Evolutionary conservation across 2,797 vertebrate species (phyloP).

Genomic region (Crocodylus rhombifer): DNA sequence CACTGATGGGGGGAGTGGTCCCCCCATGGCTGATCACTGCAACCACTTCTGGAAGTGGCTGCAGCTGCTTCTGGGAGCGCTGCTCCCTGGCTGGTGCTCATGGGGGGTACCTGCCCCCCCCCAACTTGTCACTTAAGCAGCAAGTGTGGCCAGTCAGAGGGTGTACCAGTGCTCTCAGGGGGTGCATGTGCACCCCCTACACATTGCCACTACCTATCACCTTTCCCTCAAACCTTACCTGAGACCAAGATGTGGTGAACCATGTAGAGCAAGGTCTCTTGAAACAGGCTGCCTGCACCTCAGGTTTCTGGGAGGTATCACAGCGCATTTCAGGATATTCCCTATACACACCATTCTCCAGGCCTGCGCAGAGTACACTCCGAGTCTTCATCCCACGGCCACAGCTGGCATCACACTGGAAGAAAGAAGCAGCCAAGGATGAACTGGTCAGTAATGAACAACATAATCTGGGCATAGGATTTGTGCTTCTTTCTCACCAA

Average conservation of each 20-base stretch:
- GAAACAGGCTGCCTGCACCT: conserved; percentile 83
- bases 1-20: too few relatives aligned
- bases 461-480: too few relatives aligned
- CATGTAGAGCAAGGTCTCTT: conserved; percentile 88
- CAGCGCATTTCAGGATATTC: conserved; percentile 84
- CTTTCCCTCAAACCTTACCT: conserved; percentile 78
- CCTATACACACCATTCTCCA: conserved; percentile 84
- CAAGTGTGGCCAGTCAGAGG: too few relatives aligned
- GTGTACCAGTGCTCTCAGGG: too few relatives aligned
- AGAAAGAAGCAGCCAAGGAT: not conserved
- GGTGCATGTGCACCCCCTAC: too few relatives aligned
- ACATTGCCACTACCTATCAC: not conserved
- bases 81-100: too few relatives aligned
- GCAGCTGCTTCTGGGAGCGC: too few relatives aligned
- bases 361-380: conserved; percentile 84
- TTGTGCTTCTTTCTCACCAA: not conserved
- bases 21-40: too few relatives aligned
- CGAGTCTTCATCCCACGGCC: conserved; percentile 84
- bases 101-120: too few relatives aligned
- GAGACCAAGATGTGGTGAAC: conserved; percentile 91
- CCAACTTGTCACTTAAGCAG: too few relatives aligned
- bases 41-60: too few relatives aligned
- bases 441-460: too few relatives aligned
- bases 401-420: conserved; percentile 86
- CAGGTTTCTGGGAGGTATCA: conserved; percentile 76